Percentiles rank a stretch among this genome's conserved stretches.
Evolutionary conservation across 2,113 vertebrate genomes (phyloP).

Genomic region (Campylomormyrus tamandua): DNA sequence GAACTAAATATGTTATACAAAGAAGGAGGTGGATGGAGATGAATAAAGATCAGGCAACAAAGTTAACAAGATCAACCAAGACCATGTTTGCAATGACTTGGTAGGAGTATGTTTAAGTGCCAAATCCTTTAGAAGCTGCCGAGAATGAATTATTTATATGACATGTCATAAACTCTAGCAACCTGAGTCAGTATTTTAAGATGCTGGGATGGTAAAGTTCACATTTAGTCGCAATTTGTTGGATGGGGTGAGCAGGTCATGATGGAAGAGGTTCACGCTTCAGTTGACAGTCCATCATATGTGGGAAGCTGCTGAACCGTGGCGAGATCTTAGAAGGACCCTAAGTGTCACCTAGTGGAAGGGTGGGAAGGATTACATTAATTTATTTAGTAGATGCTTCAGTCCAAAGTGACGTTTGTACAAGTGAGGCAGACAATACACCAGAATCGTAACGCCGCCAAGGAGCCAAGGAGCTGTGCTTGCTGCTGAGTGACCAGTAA

Average conservation of each 20-base stretch:
- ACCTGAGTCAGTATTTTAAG: not conserved
- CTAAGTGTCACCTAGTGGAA: not conserved
- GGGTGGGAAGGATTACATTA: not conserved
- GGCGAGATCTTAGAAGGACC: not conserved
- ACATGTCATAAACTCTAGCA: not conserved
- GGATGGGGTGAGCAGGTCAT: not conserved
- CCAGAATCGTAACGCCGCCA: not conserved
- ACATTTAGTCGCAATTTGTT: not conserved
- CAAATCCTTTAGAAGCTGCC: not conserved
- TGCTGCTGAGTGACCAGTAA: not conserved
- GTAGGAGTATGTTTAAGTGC: not conserved
- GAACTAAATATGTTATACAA: not conserved
- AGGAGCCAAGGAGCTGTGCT: not conserved
- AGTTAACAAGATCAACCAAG: not conserved
- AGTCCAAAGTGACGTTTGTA: not conserved
- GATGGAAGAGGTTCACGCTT: not conserved
- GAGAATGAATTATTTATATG: not conserved
- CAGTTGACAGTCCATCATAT: not conserved
- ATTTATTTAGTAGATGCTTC: not conserved
- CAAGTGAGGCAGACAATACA: not conserved
- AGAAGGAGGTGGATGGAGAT: not conserved
- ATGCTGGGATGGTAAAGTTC: not conserved
- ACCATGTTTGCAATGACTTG: not conserved
- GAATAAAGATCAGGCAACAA: not conserved
- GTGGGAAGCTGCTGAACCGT: not conserved